Percentiles rank a stretch among this genome's conserved stretches.
These are phyloP conservation scores for Andricus grossulariae DNA, from an alignment of 1,140 invertebrate genomes.

Conservation along the genomic window DNA sequence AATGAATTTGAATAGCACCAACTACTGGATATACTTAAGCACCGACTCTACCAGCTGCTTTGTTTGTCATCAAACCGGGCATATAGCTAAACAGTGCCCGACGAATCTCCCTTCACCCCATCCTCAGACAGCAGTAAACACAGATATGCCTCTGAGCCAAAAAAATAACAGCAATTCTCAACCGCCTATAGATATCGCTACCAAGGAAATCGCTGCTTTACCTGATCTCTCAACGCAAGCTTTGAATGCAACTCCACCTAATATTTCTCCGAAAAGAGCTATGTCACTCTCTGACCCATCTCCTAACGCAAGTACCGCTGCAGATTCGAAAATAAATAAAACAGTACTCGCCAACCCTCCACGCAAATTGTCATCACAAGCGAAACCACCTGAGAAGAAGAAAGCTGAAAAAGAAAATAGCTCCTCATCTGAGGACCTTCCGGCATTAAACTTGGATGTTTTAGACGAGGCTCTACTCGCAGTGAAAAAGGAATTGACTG, in stretches of 20 bases:
- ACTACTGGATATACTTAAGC: conserved; percentile 32
- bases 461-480: no score
- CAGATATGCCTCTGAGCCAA: not conserved
- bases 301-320: not conserved
- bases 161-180: not conserved
- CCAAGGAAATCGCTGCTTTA: not conserved
- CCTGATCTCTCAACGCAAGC: not conserved
- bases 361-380: not conserved
- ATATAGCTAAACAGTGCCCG: conserved; percentile 29
- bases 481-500: not conserved
- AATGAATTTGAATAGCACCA: conserved; percentile 14
- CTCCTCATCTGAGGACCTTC: no score
- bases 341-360: not conserved
- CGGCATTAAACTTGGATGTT: no score
- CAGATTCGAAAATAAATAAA: not conserved
- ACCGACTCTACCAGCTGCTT: conserved; percentile 34
- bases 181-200: no score
- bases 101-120: not conserved
- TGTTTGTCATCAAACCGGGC: conserved; percentile 5
- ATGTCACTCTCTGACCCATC: not conserved
- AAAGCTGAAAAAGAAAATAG: not conserved
- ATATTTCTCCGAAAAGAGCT: not conserved
- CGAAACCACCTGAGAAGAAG: not conserved
- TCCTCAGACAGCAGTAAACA: not conserved
- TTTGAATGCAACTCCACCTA: not conserved